Conservation (phyloP, 1,140 invertebrate genomes). For the Anastrepha ludens region DNA sequence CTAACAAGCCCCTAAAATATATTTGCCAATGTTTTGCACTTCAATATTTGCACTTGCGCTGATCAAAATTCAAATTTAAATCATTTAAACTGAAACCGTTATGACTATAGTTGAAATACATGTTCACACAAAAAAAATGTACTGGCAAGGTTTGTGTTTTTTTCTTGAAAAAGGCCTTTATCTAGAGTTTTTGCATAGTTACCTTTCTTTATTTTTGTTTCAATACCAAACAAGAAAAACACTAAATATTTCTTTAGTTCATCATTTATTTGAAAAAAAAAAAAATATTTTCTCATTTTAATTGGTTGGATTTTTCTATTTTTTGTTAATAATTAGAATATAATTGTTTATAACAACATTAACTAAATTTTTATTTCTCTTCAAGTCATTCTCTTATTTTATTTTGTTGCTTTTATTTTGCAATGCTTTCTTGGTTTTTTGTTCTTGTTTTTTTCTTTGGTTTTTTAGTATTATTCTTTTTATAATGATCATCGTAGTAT, state of each 20-base stretch:
- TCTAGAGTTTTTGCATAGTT: too few relatives aligned
- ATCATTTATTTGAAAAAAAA: slow-evolving; percentile 59
- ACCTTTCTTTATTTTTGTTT: too few relatives aligned
- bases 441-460: slow-evolving; percentile 45
- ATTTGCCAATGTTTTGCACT: too few relatives aligned
- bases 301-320: slow-evolving; percentile 57
- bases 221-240: too few relatives aligned
- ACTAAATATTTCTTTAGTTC: slow-evolving; percentile 45
- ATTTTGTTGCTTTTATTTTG: slow-evolving; percentile 47
- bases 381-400: slow-evolving; percentile 43
- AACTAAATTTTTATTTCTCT: slow-evolving; percentile 56
- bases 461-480: neutral
- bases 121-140: too few relatives aligned
- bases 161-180: too few relatives aligned
- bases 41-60: too few relatives aligned
- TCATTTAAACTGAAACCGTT: too few relatives aligned
- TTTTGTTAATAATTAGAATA: slow-evolving; percentile 56
- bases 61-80: too few relatives aligned
- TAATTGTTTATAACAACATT: slow-evolving; percentile 59
- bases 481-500: slow-evolving; percentile 53
- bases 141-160: too few relatives aligned
- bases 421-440: slow-evolving; percentile 53
- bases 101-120: too few relatives aligned
- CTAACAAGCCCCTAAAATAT: too few relatives aligned
- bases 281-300: slow-evolving; percentile 57